Evolutionary conservation across 2,888 invertebrate genomes (phyloP).

Genomic region (Philhelius pedissequus): DNA sequence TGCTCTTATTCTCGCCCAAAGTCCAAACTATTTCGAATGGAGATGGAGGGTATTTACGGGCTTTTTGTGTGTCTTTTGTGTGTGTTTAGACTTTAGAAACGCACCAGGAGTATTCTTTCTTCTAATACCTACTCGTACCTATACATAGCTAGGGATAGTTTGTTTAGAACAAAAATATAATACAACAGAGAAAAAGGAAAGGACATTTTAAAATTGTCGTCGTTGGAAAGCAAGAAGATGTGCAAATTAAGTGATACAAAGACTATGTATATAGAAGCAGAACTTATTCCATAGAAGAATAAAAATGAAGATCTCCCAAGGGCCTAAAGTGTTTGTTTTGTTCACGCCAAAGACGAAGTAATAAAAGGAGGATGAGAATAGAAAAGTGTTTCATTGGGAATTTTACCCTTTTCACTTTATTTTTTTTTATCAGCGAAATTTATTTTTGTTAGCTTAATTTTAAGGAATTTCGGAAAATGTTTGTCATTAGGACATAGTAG

Average conservation of each 20-base stretch:
- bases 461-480: neutral
- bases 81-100: conserved; percentile 14
- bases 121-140: neutral
- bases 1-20: too few species aligned
- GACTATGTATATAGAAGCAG: neutral
- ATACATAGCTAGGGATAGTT: conserved; percentile 7
- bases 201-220: conserved; percentile 16
- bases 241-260: conserved; percentile 34
- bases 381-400: neutral
- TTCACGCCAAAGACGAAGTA: neutral
- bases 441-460: conserved; percentile 23
- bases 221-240: conserved; percentile 33
- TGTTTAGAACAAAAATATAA: conserved; percentile 7
- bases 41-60: neutral
- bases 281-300: conserved; percentile 34
- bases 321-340: conserved; percentile 10
- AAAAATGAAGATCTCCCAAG: conserved; percentile 45
- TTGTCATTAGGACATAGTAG: neutral
- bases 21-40: too few species aligned
- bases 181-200: neutral
- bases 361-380: neutral
- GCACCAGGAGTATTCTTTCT: neutral
- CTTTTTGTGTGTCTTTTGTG: conserved; percentile 26
- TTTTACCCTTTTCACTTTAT: neutral
- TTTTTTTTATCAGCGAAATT: neutral